Evolutionary conservation across 2,888 invertebrate genomes (phyloP).

Genomic region (Polymixis flavicincta): DNA sequence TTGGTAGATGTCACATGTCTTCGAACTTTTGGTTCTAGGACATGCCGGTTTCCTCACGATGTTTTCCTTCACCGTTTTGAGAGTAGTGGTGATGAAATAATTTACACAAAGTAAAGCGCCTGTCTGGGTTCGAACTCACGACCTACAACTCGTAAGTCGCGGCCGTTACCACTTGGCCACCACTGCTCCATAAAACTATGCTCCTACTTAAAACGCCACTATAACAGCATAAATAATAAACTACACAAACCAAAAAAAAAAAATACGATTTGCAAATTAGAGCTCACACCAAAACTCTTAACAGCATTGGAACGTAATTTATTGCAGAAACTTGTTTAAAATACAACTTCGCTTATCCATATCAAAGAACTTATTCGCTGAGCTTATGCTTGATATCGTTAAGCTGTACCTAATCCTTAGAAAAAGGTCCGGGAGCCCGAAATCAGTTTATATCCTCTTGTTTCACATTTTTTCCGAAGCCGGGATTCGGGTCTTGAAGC

Average conservation of each 20-base stretch:
- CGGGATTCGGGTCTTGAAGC: constrained; percentile 9
- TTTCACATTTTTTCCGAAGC: constrained; percentile 52
- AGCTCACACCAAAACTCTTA: constrained; percentile 25
- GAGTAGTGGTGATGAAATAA: too few species aligned
- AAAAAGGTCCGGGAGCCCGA: constrained; percentile 46
- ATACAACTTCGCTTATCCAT: constrained; percentile 36
- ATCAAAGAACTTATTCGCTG: constrained; percentile 46
- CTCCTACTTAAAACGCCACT: too few species aligned
- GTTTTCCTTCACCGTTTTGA: too few species aligned
- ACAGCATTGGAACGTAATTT: constrained; percentile 32
- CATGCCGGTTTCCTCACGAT: too few species aligned
- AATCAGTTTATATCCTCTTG: constrained; percentile 54
- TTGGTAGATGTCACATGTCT: too few species aligned
- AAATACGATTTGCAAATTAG: constrained; percentile 29
- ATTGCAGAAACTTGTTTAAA: constrained; percentile 39
- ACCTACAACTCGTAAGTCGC: too few species aligned
- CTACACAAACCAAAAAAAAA: constrained; percentile 17
- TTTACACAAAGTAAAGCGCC: too few species aligned
- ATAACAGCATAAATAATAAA: not conserved
- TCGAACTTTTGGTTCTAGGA: too few species aligned
- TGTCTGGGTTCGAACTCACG: too few species aligned
- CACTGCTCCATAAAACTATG: too few species aligned
- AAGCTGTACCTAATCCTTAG: constrained; percentile 52
- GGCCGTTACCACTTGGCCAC: too few species aligned
- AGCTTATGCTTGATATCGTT: constrained; percentile 20